phyloP scores from a whole-genome alignment of 2,113 vertebrate genomes.

The Pithys albifrons region DNA sequence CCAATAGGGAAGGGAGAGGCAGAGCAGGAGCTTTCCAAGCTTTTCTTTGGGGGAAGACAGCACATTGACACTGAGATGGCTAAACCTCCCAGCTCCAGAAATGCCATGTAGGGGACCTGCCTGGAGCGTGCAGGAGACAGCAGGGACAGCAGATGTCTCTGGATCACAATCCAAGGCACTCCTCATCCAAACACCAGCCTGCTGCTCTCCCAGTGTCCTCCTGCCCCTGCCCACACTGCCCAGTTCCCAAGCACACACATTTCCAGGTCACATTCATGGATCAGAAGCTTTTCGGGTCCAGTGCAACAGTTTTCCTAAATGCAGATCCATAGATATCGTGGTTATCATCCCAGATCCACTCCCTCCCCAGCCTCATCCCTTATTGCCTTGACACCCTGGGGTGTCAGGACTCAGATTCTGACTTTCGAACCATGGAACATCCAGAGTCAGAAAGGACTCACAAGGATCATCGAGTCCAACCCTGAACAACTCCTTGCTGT shows the following conservation, averaged over 20 bases:
- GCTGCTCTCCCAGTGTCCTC: not conserved
- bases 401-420: rapidly evolving
- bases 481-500: not conserved
- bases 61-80: rapidly evolving
- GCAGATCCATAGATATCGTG: rapidly evolving
- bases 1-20: not conserved
- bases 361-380: not conserved
- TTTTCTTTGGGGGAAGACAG: not conserved
- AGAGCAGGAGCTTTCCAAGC: not conserved
- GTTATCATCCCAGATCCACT: rapidly evolving
- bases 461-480: rapidly evolving
- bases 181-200: not conserved
- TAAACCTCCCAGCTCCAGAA: not conserved
- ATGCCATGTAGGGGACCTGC: not conserved
- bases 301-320: too few species aligned
- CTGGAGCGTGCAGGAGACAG: not conserved
- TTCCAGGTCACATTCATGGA: rapidly evolving
- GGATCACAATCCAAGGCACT: rapidly evolving
- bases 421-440: rapidly evolving
- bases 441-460: not conserved
- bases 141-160: not conserved
- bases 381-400: rapidly evolving
- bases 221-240: not conserved
- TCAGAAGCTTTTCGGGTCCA: not conserved
- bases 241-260: not conserved